Evolutionary conservation across 2,113 vertebrate species (phyloP), one percentile per base, ranked within the genome.

Genomic region (Numenius arquata): DNA sequence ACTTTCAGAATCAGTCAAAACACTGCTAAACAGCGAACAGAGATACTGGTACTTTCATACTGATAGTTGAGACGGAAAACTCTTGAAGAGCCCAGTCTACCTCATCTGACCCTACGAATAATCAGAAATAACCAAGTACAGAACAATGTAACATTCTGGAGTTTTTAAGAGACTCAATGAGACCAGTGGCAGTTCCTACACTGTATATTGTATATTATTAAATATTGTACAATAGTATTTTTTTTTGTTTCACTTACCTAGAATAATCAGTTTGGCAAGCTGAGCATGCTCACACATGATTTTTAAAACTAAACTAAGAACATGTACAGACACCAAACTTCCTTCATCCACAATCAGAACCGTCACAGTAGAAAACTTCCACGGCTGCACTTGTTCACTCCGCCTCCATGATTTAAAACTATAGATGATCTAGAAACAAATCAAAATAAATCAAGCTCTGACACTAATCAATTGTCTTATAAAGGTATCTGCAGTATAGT

Each of bases 311-410:
- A 98, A 97, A 67, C 97, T 98, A 81, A 99, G 97, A 88, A 98
- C 50, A 12, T 77, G 88, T 29, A 99, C 98, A 66, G 98, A 98
- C 48, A 99, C 98, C 95, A 99, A 96, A 88, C 99, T 99, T 85
- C 98, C 98, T 97, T 99, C 99, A 91, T 99, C 99, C 93, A 99
- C 98, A 94, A 99, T 96, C 89, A 99, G 96, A 95, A 98, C 90
- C 0, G 96, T 98, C 63, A 99, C 98, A 2, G 92, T 32, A 70
- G 98, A 98, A 98, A 99, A 99, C 70, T 97, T 98, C 99, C 99
- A 99, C 0, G 85, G 95, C 2, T 25, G 32, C 47, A 0, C 12
- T 61, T 15, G 25, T 10, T 50, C 61, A 12, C 7, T 89, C 68
- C 73, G 67, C 21, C 43, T 67, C 98, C 98, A 98, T 0, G 61